A percentile compares a stretch with the other conserved stretches of the same genome.
phyloP scores from a whole-genome alignment of 2,888 invertebrate genomes.

The Meliscaeva auricollis region DNA sequence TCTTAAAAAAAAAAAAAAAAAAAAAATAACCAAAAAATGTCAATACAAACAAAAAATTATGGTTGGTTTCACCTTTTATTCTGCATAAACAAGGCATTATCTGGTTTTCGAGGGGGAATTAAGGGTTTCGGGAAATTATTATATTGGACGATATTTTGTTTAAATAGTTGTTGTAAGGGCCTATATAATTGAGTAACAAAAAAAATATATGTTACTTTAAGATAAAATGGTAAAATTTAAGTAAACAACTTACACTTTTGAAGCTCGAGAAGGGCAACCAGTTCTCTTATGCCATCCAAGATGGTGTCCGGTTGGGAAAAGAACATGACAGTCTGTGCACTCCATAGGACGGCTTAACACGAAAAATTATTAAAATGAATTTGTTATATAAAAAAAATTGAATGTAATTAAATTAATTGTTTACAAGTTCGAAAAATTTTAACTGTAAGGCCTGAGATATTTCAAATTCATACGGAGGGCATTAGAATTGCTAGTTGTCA shows the following conservation, averaged over 20 bases:
- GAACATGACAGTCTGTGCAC: constrained; percentile 82
- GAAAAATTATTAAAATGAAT: constrained; percentile 1
- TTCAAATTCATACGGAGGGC: too few species aligned
- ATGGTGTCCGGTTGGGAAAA: constrained; percentile 83
- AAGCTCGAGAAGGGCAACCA: constrained; percentile 83
- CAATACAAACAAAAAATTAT: not conserved
- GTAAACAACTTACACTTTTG: constrained; percentile 80
- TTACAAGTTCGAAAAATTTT: too few species aligned
- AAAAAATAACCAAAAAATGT: too few species aligned
- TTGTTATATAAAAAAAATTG: too few species aligned
- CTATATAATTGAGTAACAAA: constrained; percentile 68
- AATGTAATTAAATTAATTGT: too few species aligned
- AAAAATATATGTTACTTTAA: not conserved
- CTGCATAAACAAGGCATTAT: constrained; percentile 81
- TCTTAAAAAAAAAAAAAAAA: constrained; percentile 45
- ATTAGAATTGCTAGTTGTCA: too few species aligned
- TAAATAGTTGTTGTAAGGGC: constrained; percentile 83
- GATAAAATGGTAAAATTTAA: not conserved
- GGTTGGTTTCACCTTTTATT: constrained; percentile 80
- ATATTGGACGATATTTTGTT: constrained; percentile 83
- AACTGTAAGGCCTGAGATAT: too few species aligned
- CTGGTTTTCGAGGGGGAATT: constrained; percentile 78
- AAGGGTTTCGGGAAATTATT: constrained; percentile 82
- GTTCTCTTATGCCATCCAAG: constrained; percentile 84
- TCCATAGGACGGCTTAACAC: constrained; percentile 82